These are phyloP conservation scores for Anadara kagoshimensis DNA, from an alignment of 1,140 invertebrate species.

Conservation along the genomic window DNA sequence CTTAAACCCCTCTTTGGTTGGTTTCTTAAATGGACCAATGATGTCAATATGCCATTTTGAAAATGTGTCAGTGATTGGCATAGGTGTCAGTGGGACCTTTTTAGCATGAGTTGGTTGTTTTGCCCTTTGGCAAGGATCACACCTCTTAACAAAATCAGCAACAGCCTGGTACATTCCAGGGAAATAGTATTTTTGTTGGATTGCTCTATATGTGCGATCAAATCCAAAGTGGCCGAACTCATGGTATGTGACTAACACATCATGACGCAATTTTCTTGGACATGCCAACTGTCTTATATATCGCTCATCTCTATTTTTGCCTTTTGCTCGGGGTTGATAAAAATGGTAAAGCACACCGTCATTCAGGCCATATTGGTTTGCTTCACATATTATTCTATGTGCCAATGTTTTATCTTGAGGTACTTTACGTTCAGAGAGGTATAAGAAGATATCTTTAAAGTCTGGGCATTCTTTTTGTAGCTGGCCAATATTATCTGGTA, in stretches of 20 bases:
- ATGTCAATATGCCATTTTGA: constrained; percentile 47
- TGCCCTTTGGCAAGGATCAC: constrained; percentile 48
- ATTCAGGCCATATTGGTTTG: constrained; percentile 35
- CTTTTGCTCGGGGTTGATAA: constrained; percentile 33
- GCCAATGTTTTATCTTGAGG: constrained; percentile 22
- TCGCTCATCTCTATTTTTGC: neutral
- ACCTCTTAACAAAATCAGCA: constrained; percentile 21
- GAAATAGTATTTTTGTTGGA: constrained; percentile 33
- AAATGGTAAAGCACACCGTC: constrained; percentile 46
- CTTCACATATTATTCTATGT: constrained; percentile 6
- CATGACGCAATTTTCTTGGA: neutral
- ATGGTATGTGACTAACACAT: constrained; percentile 19
- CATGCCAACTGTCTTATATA: constrained; percentile 9
- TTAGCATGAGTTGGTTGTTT: constrained; percentile 33
- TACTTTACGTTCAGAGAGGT: constrained; percentile 5
- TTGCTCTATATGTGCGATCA: constrained; percentile 14
- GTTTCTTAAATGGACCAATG: constrained; percentile 40
- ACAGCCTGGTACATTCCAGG: constrained; percentile 3
- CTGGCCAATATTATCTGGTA: constrained; percentile 9
- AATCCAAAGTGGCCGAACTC: constrained; percentile 19
- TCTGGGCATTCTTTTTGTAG: constrained; percentile 38
- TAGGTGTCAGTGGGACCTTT: constrained; percentile 28
- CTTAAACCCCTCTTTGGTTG: constrained; percentile 37
- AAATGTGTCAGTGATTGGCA: constrained; percentile 40
- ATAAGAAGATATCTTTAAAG: constrained; percentile 32